phyloP scores from a whole-genome alignment of 2,797 vertebrate genomes.

The Hyperoplus lanceolatus region DNA sequence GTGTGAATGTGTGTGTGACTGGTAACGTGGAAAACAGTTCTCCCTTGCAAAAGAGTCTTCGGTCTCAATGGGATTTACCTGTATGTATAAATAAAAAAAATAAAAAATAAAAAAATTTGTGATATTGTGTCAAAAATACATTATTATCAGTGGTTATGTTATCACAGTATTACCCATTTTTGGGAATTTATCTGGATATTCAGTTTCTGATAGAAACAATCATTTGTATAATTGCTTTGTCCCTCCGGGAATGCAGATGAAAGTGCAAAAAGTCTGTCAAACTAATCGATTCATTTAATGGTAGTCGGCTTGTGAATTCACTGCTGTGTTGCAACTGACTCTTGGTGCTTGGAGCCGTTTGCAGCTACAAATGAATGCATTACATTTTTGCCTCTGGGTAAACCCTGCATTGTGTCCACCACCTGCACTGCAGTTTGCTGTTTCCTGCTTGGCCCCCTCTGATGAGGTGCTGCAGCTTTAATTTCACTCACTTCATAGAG shows the following conservation, averaged over 20 bases:
- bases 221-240: conserved; percentile 8
- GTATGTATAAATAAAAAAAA: no score
- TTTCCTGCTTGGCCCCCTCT: conserved; percentile 32
- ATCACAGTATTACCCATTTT: background rate
- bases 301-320: conserved; percentile 20
- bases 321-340: conserved; percentile 36
- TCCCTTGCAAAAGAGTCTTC: no score
- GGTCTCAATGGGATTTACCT: no score
- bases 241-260: conserved; percentile 5
- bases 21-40: no score
- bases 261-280: conserved; percentile 27
- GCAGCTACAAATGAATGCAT: conserved; percentile 32
- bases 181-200: background rate
- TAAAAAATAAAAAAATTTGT: no score
- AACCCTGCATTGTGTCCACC: conserved; percentile 31
- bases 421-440: conserved; percentile 35
- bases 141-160: background rate
- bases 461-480: conserved; percentile 58
- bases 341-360: conserved; percentile 26
- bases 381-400: conserved; percentile 39
- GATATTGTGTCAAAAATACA: background rate
- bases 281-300: background rate
- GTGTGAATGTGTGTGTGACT: no score
- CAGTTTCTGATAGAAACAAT: conserved; percentile 16
- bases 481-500: conserved; percentile 35